Base-by-base conservation (phyloP, 2,113 vertebrate genomes). In the Tamias sibiricus region DNA sequence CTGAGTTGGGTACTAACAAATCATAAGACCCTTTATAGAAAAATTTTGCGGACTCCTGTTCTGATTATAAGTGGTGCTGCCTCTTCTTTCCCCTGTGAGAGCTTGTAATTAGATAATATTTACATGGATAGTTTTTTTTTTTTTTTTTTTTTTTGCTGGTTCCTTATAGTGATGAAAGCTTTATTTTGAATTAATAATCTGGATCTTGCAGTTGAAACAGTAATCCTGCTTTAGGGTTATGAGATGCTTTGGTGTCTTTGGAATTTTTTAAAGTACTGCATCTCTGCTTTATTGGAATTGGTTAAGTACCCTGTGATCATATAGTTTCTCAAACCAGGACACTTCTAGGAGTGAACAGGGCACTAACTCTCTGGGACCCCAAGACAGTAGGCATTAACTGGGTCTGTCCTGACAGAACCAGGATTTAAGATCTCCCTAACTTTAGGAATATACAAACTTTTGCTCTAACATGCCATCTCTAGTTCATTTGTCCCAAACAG, bases 161-260 rank as follows among this genome's bases (percentile, higher is more conserved):
- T 95, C 93, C 68, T 91, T 66, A 52, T 0, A 75, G 37, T 40
- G 4, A 52, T 82, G 42, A 82, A 89, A 92, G 19, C 30, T 54
- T 89, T 79, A 42, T 75, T 86, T 84, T 81, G 24, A 88, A 79
- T 83, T 28, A 94, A 54, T 71, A 90, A 47, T 86, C 94, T 91
- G 24, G 30, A 76, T 74, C 9, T 66, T 40, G 91, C 59, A 87
- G 17, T 20, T 75, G 42, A 91, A 91, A 59, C 8, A 68, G 26
- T 62, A 52, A 91, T 32, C 4, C 40, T 80, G 37, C 82, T 62
- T 95, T 83, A 68, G 24, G 28, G 54, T 40, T 91, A 4, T 81
- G 32, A 92, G 32, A 71, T 40, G 49, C 11, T 40, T 86, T 14
- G 91, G 59, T 28, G 28, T 35, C 24, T 74, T 64, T 30, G 22